Evolutionary conservation across 1,140 invertebrate genomes (phyloP).

Genomic region (Pygmarrhopalites habei): DNA sequence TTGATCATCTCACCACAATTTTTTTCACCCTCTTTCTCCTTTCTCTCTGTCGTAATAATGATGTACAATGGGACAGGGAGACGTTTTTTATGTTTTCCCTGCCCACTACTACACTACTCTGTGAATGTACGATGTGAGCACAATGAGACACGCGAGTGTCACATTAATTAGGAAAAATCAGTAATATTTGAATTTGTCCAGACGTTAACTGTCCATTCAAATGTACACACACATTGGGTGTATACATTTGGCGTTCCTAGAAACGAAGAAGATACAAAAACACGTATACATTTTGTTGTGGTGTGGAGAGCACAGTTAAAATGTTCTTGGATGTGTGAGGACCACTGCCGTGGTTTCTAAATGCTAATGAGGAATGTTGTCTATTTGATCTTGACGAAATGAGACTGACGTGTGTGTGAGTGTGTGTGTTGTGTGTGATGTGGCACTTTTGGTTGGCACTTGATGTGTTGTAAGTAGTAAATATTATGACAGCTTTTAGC

Average conservation of each 20-base stretch:
- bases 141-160: too few species aligned
- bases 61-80: not conserved
- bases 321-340: not conserved
- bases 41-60: not conserved
- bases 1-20: not conserved
- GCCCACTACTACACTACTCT: not conserved
- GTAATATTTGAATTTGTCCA: too few species aligned
- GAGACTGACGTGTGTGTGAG: not conserved
- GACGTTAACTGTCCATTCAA: too few species aligned
- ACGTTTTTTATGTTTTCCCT: not conserved
- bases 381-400: not conserved
- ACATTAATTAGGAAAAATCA: too few species aligned
- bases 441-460: not conserved
- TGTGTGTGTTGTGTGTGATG: not conserved
- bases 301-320: not conserved
- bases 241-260: too few species aligned
- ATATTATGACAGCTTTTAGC: conserved; percentile 1
- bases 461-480: too few species aligned
- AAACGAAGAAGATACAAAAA: too few species aligned
- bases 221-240: too few species aligned
- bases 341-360: not conserved
- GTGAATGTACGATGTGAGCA: not conserved
- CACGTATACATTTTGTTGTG: too few species aligned
- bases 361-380: not conserved
- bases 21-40: not conserved